Conservation (phyloP, 2,113 vertebrate species). For the Rhinoderma darwinii region DNA sequence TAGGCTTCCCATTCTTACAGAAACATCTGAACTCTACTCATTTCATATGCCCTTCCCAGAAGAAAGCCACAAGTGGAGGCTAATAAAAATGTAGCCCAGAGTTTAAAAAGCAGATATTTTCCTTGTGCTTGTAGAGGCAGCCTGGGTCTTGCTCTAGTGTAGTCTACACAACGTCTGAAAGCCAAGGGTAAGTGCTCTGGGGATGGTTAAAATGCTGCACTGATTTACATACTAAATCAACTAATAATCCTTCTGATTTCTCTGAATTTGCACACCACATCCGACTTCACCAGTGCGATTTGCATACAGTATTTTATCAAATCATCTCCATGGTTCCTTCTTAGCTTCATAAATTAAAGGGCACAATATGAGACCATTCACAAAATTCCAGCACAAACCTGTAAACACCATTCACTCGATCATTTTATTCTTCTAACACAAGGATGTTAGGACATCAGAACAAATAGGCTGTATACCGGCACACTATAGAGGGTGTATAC, state of each 20-base stretch:
- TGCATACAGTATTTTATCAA: slow-evolving; percentile 29
- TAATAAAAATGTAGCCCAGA: slow-evolving; percentile 60
- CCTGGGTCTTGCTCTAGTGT: slow-evolving; percentile 37
- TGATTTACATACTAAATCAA: slow-evolving; percentile 53
- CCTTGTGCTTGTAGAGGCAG: slow-evolving; percentile 50
- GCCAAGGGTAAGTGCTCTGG: slow-evolving; percentile 61
- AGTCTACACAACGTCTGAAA: slow-evolving; percentile 54
- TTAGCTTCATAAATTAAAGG: slow-evolving; percentile 2
- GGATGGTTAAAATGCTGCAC: slow-evolving; percentile 32
- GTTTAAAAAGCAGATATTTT: slow-evolving; percentile 59
- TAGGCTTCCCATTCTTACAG: slow-evolving; percentile 56
- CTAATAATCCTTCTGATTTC: slow-evolving; percentile 45
- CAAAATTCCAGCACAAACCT: slow-evolving; percentile 3
- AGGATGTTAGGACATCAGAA: slow-evolving; percentile 26
- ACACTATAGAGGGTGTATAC: slow-evolving; percentile 9
- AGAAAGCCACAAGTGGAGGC: slow-evolving; percentile 57
- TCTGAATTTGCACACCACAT: slow-evolving; percentile 51
- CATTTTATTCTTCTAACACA: slow-evolving; percentile 14
- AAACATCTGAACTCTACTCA: slow-evolving; percentile 40
- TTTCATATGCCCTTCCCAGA: slow-evolving; percentile 55
- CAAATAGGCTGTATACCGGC: slow-evolving; percentile 20
- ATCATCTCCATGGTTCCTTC: not conserved
- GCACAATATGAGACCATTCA: not conserved
- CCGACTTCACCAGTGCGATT: slow-evolving; percentile 19
- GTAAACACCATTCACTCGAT: not conserved